Evolutionary conservation across 2,888 invertebrate species (phyloP).

Genomic region (Apantesis nais): DNA sequence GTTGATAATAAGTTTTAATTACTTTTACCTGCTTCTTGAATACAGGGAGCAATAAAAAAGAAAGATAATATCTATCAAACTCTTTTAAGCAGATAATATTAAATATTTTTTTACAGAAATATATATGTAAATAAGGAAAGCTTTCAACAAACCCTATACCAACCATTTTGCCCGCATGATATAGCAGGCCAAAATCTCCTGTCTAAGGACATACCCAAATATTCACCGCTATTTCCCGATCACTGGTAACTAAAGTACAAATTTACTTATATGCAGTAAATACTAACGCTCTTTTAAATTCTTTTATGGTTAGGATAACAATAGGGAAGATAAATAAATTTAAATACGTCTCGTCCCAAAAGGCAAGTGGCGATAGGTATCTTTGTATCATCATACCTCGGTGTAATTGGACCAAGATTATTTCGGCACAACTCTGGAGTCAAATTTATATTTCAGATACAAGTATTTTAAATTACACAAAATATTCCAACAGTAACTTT

Average conservation of each 20-base stretch:
- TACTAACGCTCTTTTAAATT: not conserved
- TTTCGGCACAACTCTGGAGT: slow-evolving; percentile 44
- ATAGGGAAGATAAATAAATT: slow-evolving; percentile 31
- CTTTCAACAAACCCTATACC: no score
- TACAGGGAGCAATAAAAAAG: slow-evolving; percentile 26
- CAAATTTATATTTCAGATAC: slow-evolving; percentile 19
- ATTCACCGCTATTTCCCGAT: no score
- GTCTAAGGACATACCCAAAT: no score
- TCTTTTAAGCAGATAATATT: not conserved
- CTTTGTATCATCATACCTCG: slow-evolving; percentile 36
- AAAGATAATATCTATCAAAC: slow-evolving; percentile 14
- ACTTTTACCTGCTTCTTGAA: slow-evolving; percentile 27
- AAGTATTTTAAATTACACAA: slow-evolving; percentile 15
- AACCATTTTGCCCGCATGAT: no score
- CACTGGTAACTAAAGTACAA: not conserved
- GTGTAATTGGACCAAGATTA: slow-evolving; percentile 53
- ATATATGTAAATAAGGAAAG: not conserved
- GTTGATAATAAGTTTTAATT: slow-evolving; percentile 38
- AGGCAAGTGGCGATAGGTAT: slow-evolving; percentile 35
- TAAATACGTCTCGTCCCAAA: slow-evolving; percentile 46
- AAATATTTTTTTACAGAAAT: not conserved
- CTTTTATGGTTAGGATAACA: not conserved
- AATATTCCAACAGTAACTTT: slow-evolving; percentile 23
- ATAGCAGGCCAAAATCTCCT: no score
- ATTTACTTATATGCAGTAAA: not conserved